phyloP scores from a whole-genome alignment of 2,113 vertebrate genomes.

The Chaetodon trifascialis region DNA sequence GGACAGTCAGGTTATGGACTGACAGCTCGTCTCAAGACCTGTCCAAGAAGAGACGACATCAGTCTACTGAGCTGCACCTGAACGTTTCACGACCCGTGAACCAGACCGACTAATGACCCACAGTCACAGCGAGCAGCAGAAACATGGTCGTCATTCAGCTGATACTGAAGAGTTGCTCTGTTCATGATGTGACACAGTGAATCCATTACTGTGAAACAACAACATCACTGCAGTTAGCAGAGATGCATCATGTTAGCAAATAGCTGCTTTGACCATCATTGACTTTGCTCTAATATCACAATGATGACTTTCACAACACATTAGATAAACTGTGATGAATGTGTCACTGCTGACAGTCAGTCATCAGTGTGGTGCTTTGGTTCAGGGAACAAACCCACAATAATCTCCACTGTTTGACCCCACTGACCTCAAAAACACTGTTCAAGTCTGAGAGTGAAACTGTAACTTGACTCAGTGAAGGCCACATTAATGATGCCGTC shows the following conservation, averaged over 20 bases:
- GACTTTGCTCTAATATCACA: slow-evolving; percentile 55
- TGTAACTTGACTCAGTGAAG: not conserved
- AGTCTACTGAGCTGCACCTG: not conserved
- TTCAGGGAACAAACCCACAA: not conserved
- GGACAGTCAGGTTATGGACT: slow-evolving; percentile 27
- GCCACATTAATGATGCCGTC: slow-evolving; percentile 12
- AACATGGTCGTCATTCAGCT: not conserved
- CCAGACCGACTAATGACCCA: slow-evolving; percentile 8
- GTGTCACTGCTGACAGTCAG: slow-evolving; percentile 25
- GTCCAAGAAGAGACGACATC: not conserved
- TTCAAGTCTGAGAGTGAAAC: not conserved
- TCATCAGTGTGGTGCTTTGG: not conserved
- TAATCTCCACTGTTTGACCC: not conserved
- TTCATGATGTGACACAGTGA: too few relatives aligned
- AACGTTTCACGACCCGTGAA: not conserved
- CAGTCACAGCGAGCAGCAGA: slow-evolving; percentile 6
- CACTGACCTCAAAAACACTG: not conserved
- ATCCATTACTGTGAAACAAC: too few relatives aligned
- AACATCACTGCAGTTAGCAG: too few relatives aligned
- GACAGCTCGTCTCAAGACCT: slow-evolving; percentile 25
- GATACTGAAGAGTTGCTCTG: too few relatives aligned
- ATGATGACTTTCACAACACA: slow-evolving; percentile 22
- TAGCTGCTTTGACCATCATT: not conserved
- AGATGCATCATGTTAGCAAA: too few relatives aligned
- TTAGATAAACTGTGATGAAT: slow-evolving; percentile 51